A percentile compares a stretch with the other conserved stretches of the same genome.
These are phyloP conservation scores for Spongia lamella DNA, from an alignment of 37 sponge, comb jelly and placozoan species.

Conservation along the genomic window DNA sequence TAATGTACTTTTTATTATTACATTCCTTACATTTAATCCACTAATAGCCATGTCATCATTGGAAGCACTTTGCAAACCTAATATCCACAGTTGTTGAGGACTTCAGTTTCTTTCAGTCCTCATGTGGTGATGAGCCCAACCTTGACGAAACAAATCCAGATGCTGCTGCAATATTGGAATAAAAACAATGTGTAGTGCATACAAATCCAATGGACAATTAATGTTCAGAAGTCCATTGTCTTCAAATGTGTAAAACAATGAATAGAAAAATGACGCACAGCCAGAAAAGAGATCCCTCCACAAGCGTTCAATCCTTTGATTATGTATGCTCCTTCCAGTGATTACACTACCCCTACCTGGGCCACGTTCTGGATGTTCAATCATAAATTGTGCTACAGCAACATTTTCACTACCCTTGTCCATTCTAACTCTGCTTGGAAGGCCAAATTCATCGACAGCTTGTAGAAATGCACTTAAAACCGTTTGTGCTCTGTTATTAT, in stretches of 20 bases:
- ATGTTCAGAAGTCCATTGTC: constrained; percentile 35
- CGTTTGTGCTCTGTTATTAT: constrained; percentile 62
- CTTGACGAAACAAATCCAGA: constrained; percentile 28
- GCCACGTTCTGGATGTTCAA: constrained; percentile 68
- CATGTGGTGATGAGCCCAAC: constrained; percentile 39
- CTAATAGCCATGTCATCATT: no score
- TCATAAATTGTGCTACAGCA: constrained; percentile 50
- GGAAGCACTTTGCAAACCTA: not conserved
- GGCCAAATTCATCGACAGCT: constrained; percentile 49
- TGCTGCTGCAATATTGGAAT: constrained; percentile 39
- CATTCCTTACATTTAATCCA: constrained; percentile 3
- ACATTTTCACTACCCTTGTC: constrained; percentile 72
- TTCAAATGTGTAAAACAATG: constrained; percentile 52
- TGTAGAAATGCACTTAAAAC: constrained; percentile 42
- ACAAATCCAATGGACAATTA: constrained; percentile 25
- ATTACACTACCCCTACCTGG: constrained; percentile 60
- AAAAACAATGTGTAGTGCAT: constrained; percentile 55
- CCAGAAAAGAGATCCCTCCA: constrained; percentile 66
- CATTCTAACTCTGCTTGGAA: constrained; percentile 61
- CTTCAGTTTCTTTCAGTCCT: constrained; percentile 43
- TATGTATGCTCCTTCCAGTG: constrained; percentile 59
- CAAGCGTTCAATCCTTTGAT: constrained; percentile 75
- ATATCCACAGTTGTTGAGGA: constrained; percentile 55
- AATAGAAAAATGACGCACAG: constrained; percentile 44
- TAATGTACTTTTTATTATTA: no score